Evolutionary conservation across 2,113 vertebrate species (phyloP).

Genomic region (Sminthopsis crassicaudata): DNA sequence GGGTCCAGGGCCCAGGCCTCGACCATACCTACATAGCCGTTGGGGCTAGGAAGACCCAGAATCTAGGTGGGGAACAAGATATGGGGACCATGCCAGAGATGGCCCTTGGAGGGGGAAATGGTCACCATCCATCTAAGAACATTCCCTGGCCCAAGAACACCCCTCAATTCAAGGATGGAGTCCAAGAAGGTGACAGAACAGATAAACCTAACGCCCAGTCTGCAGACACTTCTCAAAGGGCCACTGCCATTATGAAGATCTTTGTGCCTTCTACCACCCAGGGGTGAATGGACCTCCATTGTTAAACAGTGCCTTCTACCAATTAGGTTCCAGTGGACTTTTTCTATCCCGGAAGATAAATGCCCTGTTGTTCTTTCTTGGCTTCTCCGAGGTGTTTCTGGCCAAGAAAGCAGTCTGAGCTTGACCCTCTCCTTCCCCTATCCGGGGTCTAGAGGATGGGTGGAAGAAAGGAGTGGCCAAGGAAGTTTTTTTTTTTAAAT

Average conservation of each 20-base stretch:
- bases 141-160: conserved; percentile 73
- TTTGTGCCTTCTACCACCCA: conserved; percentile 93
- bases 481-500: no score
- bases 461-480: not conserved
- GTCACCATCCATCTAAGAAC: conserved; percentile 18
- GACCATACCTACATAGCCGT: conserved; percentile 73
- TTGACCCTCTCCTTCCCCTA: not conserved
- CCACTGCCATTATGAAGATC: conserved; percentile 92
- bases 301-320: conserved; percentile 71
- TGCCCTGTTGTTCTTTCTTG: conserved; percentile 40
- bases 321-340: conserved; percentile 29
- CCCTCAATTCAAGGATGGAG: conserved; percentile 58
- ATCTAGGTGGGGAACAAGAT: conserved; percentile 68
- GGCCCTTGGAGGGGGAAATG: conserved; percentile 72
- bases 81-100: conserved; percentile 64
- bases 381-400: conserved; percentile 53
- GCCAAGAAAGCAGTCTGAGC: conserved; percentile 20
- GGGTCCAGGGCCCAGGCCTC: conserved; percentile 62
- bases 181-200: conserved; percentile 73
- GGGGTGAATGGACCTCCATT: conserved; percentile 91
- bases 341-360: conserved; percentile 7
- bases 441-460: conserved; percentile 25
- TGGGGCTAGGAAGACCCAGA: conserved; percentile 71
- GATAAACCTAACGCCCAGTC: conserved; percentile 92
- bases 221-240: conserved; percentile 95